A percentile compares a stretch with the other conserved stretches of the same genome.
phyloP scores from a whole-genome alignment of 2,888 invertebrate genomes.

The Sphecodes monilicornis region DNA sequence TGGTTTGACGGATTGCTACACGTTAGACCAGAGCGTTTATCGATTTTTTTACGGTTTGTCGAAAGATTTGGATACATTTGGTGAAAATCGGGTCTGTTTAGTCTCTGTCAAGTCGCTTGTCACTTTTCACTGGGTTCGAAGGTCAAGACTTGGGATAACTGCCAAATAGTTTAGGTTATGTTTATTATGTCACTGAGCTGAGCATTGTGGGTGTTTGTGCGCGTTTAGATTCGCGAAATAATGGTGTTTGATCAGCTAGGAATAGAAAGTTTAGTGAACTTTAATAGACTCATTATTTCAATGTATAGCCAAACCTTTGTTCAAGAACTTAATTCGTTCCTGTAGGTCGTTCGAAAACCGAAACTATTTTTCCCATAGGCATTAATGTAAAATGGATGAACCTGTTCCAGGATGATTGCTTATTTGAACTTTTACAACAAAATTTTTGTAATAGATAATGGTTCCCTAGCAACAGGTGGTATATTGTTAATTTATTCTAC shows the following conservation, averaged over 20 bases:
- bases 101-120: conserved; percentile 15
- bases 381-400: too few relatives aligned
- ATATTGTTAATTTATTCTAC: conserved; percentile 24
- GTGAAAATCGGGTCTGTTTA: neutral
- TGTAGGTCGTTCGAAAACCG: too few relatives aligned
- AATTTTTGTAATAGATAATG: neutral
- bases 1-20: conserved; percentile 42
- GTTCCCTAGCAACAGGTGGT: neutral
- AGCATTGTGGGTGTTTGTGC: neutral
- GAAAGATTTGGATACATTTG: neutral
- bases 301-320: too few relatives aligned
- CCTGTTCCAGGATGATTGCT: too few relatives aligned
- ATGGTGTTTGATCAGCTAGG: neutral
- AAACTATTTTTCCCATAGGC: too few relatives aligned
- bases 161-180: conserved; percentile 62
- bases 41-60: conserved; percentile 50
- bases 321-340: too few relatives aligned
- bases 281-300: neutral
- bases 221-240: neutral
- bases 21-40: conserved; percentile 52
- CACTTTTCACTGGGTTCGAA: conserved; percentile 26
- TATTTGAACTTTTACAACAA: too few relatives aligned
- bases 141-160: conserved; percentile 20
- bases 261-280: neutral
- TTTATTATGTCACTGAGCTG: conserved; percentile 52